These are phyloP conservation scores for Drosophila pachea DNA, from an alignment of 1,140 invertebrate genomes.

Conservation along the genomic window DNA sequence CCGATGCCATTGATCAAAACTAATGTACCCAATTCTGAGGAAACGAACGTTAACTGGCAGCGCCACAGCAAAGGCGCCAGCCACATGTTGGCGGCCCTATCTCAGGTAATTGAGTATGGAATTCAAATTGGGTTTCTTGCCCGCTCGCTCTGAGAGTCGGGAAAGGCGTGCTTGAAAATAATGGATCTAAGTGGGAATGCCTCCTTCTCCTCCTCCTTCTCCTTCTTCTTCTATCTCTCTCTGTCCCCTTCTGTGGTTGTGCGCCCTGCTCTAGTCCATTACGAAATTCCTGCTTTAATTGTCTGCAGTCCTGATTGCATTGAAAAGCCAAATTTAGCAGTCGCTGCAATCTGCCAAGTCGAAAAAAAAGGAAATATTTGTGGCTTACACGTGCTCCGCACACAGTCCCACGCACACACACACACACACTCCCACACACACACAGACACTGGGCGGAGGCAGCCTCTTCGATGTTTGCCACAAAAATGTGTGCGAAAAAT, in stretches of 20 bases:
- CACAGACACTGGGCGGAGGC: background rate
- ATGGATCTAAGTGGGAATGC: too few relatives aligned
- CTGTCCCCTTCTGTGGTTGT: background rate
- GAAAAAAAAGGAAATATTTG: conserved; percentile 51
- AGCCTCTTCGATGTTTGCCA: conserved; percentile 9
- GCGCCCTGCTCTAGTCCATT: background rate
- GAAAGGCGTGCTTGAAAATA: too few relatives aligned
- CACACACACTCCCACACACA: background rate
- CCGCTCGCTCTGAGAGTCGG: background rate
- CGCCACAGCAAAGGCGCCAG: too few relatives aligned
- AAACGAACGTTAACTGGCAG: background rate
- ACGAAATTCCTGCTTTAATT: conserved; percentile 40
- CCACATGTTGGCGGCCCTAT: background rate
- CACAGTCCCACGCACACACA: background rate
- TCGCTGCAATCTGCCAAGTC: conserved; percentile 50
- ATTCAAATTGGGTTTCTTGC: conserved; percentile 18
- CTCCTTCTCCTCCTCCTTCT: background rate
- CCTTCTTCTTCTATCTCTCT: background rate
- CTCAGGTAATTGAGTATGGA: background rate
- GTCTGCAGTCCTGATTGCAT: conserved; percentile 30
- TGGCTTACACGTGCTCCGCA: conserved; percentile 15
- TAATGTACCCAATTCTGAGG: conserved; percentile 6
- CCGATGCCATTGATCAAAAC: conserved; percentile 14
- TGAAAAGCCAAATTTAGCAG: conserved; percentile 13
- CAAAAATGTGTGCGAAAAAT: conserved; percentile 56